A percentile compares a stretch with the other conserved stretches of the same genome.
These are phyloP conservation scores for Phengaris arion DNA, from an alignment of 2,888 invertebrate genomes.

Conservation along the genomic window DNA sequence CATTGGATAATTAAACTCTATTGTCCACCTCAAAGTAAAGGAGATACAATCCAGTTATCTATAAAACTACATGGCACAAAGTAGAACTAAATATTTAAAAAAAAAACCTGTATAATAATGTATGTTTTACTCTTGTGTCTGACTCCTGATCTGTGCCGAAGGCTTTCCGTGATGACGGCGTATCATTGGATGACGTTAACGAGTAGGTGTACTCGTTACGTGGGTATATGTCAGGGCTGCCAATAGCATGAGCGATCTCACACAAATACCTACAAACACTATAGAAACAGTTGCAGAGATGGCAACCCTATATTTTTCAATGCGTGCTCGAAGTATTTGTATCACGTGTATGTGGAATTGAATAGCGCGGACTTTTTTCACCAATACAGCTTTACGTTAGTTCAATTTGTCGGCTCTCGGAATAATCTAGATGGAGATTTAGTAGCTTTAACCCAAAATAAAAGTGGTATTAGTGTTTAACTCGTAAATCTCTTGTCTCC, in stretches of 20 bases:
- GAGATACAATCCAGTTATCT: no score
- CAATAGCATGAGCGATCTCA: not conserved
- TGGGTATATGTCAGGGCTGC: conserved; percentile 8
- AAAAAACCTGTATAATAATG: no score
- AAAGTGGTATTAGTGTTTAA: conserved; percentile 5
- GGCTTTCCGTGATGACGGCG: conserved; percentile 67
- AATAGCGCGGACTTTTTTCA: conserved; percentile 28
- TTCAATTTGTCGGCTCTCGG: conserved; percentile 20
- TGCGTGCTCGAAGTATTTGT: conserved; percentile 26
- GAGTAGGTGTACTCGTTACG: conserved; percentile 40
- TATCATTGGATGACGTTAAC: conserved; percentile 60
- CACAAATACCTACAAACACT: not conserved
- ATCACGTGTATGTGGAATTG: conserved; percentile 11
- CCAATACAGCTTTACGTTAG: conserved; percentile 26
- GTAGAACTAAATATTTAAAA: no score
- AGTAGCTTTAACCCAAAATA: conserved; percentile 14
- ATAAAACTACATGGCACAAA: no score
- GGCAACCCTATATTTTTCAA: conserved; percentile 20
- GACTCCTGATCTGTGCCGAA: conserved; percentile 44
- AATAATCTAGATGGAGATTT: conserved; percentile 17
- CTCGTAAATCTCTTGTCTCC: not conserved
- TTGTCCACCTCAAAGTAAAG: no score
- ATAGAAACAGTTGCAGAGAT: not conserved
- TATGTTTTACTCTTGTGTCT: not conserved
- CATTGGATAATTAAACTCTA: no score